A percentile compares a stretch with the other conserved stretches of the same genome.
phyloP scores from a whole-genome alignment of 2,888 invertebrate genomes.

The Arrhopalites spinosus region DNA sequence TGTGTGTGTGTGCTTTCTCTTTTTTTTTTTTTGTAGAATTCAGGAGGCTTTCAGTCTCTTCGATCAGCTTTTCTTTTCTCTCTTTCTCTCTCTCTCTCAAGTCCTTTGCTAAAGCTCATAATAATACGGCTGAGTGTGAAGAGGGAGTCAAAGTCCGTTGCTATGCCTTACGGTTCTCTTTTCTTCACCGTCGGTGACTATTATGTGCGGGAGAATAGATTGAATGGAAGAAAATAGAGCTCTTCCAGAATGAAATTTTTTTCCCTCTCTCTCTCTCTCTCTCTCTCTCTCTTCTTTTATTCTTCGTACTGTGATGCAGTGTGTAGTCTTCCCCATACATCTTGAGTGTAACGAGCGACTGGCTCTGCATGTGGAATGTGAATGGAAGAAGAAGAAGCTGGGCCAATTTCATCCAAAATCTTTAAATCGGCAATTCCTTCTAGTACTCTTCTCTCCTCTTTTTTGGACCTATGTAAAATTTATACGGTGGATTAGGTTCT shows the following conservation, averaged over 20 bases:
- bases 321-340: neutral
- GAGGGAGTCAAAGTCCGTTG: neutral
- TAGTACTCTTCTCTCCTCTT: neutral
- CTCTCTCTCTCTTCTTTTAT: neutral
- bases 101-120: neutral
- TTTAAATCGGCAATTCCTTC: neutral
- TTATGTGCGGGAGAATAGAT: neutral
- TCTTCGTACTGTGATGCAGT: neutral
- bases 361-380: neutral
- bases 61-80: neutral
- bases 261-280: neutral
- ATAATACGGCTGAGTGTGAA: neutral
- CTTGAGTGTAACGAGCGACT: neutral
- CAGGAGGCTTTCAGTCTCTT: neutral
- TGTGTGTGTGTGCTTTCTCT: neutral
- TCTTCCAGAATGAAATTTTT: neutral
- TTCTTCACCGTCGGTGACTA: too few relatives aligned
- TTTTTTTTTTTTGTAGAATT: neutral
- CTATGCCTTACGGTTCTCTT: too few relatives aligned
- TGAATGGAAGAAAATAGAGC: conserved; percentile 9
- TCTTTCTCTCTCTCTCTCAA: neutral
- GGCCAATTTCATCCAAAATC: neutral
- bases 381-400: neutral
- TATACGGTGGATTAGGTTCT: neutral
- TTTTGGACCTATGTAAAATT: neutral